Conservation (phyloP, 2,888 invertebrate genomes). For the Pachliopta kotzebuea region DNA sequence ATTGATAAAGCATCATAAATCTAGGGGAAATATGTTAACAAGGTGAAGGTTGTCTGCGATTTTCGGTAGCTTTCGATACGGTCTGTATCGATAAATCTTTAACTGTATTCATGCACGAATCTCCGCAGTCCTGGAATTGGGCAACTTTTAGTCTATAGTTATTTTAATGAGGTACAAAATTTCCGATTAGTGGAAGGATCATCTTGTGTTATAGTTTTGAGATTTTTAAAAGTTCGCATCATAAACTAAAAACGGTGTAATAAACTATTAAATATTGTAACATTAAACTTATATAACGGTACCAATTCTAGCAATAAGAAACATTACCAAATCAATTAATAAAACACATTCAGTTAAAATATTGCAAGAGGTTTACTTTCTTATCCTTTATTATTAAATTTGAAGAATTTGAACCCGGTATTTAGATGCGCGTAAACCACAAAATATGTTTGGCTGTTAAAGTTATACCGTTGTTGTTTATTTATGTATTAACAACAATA, state of each 20-base stretch:
- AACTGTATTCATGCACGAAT: constrained; percentile 19
- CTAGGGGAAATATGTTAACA: constrained; percentile 60
- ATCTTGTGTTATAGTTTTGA: constrained; percentile 1
- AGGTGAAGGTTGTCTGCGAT: constrained; percentile 43
- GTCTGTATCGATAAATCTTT: constrained; percentile 29
- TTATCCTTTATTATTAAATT: too few relatives aligned
- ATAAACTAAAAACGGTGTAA: neutral
- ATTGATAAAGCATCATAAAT: constrained; percentile 54
- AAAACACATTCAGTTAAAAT: too few relatives aligned
- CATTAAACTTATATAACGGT: too few relatives aligned
- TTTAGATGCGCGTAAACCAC: too few relatives aligned
- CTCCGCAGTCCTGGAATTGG: constrained; percentile 20
- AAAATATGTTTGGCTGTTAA: too few relatives aligned
- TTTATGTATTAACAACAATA: too few relatives aligned
- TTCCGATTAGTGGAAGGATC: constrained; percentile 4
- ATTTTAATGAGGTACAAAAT: constrained; percentile 28
- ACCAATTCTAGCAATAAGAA: too few relatives aligned
- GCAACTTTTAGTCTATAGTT: constrained; percentile 20
- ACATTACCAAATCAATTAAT: too few relatives aligned
- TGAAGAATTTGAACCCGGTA: too few relatives aligned
- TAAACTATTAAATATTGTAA: too few relatives aligned
- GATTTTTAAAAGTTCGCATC: constrained; percentile 4
- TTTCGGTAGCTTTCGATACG: constrained; percentile 36
- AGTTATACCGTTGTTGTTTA: too few relatives aligned
- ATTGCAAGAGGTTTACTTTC: too few relatives aligned